Base-by-base conservation (phyloP, 2,888 invertebrate genomes). In the Polydrusus tereticollis region DNA sequence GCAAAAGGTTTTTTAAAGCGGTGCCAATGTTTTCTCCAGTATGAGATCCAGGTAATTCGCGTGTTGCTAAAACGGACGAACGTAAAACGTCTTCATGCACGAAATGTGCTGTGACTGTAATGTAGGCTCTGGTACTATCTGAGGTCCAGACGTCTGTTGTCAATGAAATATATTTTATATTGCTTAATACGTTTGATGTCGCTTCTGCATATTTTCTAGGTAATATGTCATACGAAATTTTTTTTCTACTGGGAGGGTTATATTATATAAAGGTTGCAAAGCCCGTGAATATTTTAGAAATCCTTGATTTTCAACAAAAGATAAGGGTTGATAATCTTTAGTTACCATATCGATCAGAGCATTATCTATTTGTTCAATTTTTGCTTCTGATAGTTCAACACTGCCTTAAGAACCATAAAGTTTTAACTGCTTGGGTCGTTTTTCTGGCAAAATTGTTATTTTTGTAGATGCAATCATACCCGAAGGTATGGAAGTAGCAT, bases 121-220 rank as follows among this genome's bases (percentile, higher is more conserved):
- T 43, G 33, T 67, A 67, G 23, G 29, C 16, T 23, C 43, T 75
- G 55, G 43, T 50, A 36, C 36, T 69, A 38, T 69, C 63, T 6
- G 77, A 79, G 18, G 74, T 65, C 78, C 77, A 79, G n/a, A 77
- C 75, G 50, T 79, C 78, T 4, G 76, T 78, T 14, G 75, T 78
- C 43, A 78, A 36, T 5, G 73, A 60, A 38, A 78, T 64, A 66
- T 75, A 12, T 18, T 76, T 41, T 23, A 75, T 59, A 38, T 41
- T 14, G 58, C 64, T 60, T 41, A 78, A 55, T 12, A 77, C 50
- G 21, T 74, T 74, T 26, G 26, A 33, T 23, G 45, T 50, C 45
- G 45, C 64, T 21, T 70, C 12, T 43, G 26, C 14, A 41, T 75
- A 72, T 18, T 41, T 29, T 26, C 71, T 26, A 7, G 70, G 64